A percentile compares a stretch with the other conserved stretches of the same genome.
phyloP scores from a whole-genome alignment of 2,113 vertebrate genomes.

The Thermophis baileyi region DNA sequence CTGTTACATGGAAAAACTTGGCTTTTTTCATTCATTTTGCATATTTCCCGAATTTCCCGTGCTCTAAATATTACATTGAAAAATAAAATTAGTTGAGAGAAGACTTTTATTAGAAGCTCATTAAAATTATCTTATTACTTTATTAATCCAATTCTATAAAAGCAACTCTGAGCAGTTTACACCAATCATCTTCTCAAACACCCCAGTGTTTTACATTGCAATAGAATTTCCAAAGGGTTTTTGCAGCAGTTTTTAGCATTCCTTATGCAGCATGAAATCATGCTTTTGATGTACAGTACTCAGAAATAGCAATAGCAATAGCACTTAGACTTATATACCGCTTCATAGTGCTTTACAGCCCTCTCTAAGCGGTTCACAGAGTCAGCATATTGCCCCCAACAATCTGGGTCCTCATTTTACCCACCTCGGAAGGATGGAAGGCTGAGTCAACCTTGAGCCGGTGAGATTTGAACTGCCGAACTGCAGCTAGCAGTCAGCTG shows the following conservation, averaged over 20 bases:
- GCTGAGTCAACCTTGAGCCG: too few species aligned
- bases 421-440: too few species aligned
- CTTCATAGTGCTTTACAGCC: too few species aligned
- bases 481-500: too few species aligned
- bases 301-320: too few species aligned
- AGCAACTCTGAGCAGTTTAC: not conserved
- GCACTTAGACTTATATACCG: too few species aligned
- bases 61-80: conserved; percentile 59
- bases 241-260: not conserved
- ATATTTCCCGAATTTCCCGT: conserved; percentile 51
- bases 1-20: conserved; percentile 44
- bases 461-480: too few species aligned
- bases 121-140: not conserved
- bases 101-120: conserved; percentile 21
- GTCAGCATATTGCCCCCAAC: too few species aligned
- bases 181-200: not conserved
- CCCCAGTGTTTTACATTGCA: not conserved
- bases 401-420: too few species aligned
- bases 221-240: not conserved
- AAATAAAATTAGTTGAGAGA: conserved; percentile 38
- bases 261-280: not conserved
- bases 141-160: not conserved
- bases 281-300: not conserved
- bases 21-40: conserved; percentile 57
- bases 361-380: too few species aligned